phyloP scores from a whole-genome alignment of 2,797 vertebrate species.

The Pangasius djambal region DNA sequence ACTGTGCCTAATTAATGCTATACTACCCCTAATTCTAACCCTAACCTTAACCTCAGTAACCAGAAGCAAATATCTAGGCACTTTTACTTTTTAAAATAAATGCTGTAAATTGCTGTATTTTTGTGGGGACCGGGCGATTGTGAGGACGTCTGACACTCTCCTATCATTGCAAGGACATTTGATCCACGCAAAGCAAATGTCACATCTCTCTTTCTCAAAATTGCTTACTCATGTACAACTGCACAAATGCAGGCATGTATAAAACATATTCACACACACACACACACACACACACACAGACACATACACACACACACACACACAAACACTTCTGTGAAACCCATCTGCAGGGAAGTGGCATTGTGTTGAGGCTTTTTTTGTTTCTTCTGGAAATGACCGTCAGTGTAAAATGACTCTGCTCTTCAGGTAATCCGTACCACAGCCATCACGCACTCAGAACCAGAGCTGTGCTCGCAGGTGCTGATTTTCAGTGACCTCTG shows the following conservation, averaged over 20 bases:
- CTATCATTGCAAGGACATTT: background rate
- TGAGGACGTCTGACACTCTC: background rate
- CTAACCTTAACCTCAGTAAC: background rate
- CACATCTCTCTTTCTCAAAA: conserved; percentile 23
- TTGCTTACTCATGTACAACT: background rate
- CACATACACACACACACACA: conserved; percentile 28
- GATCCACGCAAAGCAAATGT: background rate
- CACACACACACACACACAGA: conserved; percentile 27
- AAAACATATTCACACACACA: conserved; percentile 13
- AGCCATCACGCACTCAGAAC: background rate
- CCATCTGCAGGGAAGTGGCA: conserved; percentile 44
- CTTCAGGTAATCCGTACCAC: conserved; percentile 24
- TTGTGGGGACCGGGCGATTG: background rate
- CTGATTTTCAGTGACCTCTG: background rate
- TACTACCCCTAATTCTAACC: background rate
- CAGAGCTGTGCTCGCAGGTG: background rate
- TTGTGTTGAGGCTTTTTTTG: conserved; percentile 31
- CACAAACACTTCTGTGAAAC: conserved; percentile 52
- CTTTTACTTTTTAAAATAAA: background rate
- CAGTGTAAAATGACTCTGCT: conserved; percentile 37
- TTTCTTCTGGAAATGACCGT: conserved; percentile 54
- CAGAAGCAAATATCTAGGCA: background rate
- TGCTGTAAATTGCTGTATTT: background rate
- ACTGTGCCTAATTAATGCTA: background rate
- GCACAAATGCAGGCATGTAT: background rate